A percentile compares a stretch with the other conserved stretches of the same genome.
These are phyloP conservation scores for Mythimna albipuncta DNA, from an alignment of 2,888 invertebrate species.

Conservation along the genomic window DNA sequence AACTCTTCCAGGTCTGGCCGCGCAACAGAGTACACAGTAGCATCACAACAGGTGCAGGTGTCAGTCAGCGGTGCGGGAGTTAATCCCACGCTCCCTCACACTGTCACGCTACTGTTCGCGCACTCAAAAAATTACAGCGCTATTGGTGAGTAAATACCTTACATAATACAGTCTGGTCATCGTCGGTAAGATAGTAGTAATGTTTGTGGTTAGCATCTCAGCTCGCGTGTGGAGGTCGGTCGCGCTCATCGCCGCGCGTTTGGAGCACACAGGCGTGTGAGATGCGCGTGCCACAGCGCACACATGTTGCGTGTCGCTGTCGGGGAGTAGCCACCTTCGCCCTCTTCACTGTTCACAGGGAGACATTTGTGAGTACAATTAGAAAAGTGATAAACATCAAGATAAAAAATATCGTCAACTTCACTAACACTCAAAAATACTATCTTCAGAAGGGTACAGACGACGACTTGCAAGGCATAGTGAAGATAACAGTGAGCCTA, in stretches of 20 bases:
- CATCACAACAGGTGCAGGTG: slow-evolving; percentile 90
- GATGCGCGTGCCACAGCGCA: slow-evolving; percentile 80
- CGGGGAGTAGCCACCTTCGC: slow-evolving; percentile 83
- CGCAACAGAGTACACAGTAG: slow-evolving; percentile 92
- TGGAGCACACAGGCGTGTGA: slow-evolving; percentile 86
- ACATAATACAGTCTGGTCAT: no score
- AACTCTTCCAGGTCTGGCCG: slow-evolving; percentile 90
- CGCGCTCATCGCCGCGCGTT: slow-evolving; percentile 84
- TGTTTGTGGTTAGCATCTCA: slow-evolving; percentile 75
- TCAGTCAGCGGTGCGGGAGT: slow-evolving; percentile 75
- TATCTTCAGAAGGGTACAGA: slow-evolving; percentile 81
- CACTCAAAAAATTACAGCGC: slow-evolving; percentile 84
- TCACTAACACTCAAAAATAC: background rate
- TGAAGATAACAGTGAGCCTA: slow-evolving; percentile 82
- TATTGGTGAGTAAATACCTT: slow-evolving; percentile 74
- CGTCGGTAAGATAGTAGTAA: background rate
- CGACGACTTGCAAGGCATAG: slow-evolving; percentile 82
- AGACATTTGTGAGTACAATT: slow-evolving; percentile 80
- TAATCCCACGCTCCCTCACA: slow-evolving; percentile 80
- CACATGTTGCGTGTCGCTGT: slow-evolving; percentile 82
- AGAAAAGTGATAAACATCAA: background rate
- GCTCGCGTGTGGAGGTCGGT: slow-evolving; percentile 82
- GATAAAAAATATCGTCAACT: background rate
- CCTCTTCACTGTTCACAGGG: slow-evolving; percentile 81
- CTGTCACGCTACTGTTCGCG: slow-evolving; percentile 80